Conservation (phyloP, 2,888 invertebrate species). For the Psococerastis gibbosa region DNA sequence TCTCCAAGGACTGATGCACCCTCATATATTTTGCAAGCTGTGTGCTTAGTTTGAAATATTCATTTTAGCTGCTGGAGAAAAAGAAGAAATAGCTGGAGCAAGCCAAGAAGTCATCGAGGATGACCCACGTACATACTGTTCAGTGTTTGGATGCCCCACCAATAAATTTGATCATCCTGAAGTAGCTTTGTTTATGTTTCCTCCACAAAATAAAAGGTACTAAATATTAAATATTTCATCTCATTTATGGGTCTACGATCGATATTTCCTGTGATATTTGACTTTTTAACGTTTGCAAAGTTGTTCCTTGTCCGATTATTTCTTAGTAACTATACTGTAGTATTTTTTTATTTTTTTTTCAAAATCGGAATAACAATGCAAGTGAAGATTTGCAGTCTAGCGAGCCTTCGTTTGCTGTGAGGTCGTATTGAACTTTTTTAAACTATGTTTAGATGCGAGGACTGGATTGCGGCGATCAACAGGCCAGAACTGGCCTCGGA, state of each 20-base stretch:
- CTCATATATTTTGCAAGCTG: too few species aligned
- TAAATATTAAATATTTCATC: neutral
- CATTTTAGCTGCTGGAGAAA: neutral
- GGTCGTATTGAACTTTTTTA: neutral
- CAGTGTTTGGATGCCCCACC: neutral
- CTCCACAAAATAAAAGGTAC: conserved; percentile 1
- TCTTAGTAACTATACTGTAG: too few species aligned
- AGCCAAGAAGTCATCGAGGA: neutral
- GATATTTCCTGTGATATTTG: too few species aligned
- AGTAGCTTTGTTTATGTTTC: conserved; percentile 3
- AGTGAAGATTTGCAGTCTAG: too few species aligned
- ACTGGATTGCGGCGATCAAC: conserved; percentile 17
- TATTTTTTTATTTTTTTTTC: too few species aligned
- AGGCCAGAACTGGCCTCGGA: conserved; percentile 14
- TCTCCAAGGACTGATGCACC: too few species aligned
- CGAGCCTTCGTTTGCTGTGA: too few species aligned
- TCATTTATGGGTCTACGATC: too few species aligned
- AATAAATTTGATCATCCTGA: conserved; percentile 4
- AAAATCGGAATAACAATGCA: too few species aligned
- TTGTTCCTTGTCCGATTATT: too few species aligned
- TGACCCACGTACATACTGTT: neutral
- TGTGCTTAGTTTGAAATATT: too few species aligned
- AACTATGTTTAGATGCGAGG: conserved; percentile 15
- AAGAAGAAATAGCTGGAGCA: neutral
- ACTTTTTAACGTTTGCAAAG: too few species aligned